Evolutionary conservation across 92 coral and sea anemone genomes (phyloP).

Genomic region (Virgularia gustaviana): DNA sequence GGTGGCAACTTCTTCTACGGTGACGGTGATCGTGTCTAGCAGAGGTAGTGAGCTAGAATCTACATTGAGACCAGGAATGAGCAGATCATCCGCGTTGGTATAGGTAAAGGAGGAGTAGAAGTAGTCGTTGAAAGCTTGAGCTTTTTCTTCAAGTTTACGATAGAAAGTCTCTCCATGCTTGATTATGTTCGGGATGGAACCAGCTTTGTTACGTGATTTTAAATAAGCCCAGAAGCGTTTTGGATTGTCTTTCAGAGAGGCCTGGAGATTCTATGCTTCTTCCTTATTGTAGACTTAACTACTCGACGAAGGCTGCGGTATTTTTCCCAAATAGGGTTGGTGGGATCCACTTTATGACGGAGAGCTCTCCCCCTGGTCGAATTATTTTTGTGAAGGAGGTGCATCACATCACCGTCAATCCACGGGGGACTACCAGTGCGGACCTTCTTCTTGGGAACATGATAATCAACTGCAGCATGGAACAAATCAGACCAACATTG

Average conservation of each 20-base stretch:
- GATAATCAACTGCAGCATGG: no score
- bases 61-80: background rate
- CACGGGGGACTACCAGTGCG: no score
- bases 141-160: constrained; percentile 28
- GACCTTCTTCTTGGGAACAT: no score
- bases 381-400: no score
- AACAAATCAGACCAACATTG: no score
- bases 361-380: no score
- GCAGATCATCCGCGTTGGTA: background rate
- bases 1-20: constrained; percentile 12
- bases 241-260: constrained; percentile 42
- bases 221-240: constrained; percentile 45
- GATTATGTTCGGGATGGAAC: background rate
- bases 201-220: constrained; percentile 19
- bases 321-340: no score
- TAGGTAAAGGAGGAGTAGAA: constrained; percentile 39
- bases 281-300: constrained; percentile 1
- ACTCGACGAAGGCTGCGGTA: background rate
- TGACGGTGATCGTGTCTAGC: constrained; percentile 3
- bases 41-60: background rate
- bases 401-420: no score
- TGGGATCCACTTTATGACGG: no score
- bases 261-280: constrained; percentile 11
- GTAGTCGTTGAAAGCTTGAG: constrained; percentile 36
- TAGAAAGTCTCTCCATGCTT: constrained; percentile 16